Evolutionary conservation across 1,140 invertebrate genomes (phyloP), one percentile per base, ranked within the genome.

Genomic region (Saccostrea glomerata): DNA sequence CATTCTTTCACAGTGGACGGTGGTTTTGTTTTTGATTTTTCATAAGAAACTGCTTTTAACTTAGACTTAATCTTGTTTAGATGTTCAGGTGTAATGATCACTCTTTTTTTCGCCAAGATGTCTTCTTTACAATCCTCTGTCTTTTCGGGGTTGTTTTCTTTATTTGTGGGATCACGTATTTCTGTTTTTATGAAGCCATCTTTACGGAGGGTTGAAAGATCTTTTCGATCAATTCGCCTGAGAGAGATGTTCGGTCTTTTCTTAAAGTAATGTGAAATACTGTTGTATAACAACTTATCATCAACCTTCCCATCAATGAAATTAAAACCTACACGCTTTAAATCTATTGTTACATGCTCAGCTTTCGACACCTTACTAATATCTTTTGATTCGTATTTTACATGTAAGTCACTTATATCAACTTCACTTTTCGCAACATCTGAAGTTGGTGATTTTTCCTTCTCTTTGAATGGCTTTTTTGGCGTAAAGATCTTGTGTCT

Each of bases 251-350:
- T 77, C 30, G 70, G 70, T 13, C 30, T 36, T 77, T 77, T 77
- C 70, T 77, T 77, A 36, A 77, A 77, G 30, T 30, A 77, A 77
- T 77, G 70, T 15, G 70, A 77, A 77, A 77, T 13, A 77, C 70
- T 36, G 13, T 25, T 77, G 30, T 12, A 23, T 30, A 77, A 77
- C 15, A 77, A 77, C 36, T 77, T 77, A 30, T 77, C 70, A 15
- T 77, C 70, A 77, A 77, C 25, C 30, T 17, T 77, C 15, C 25
- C 70, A 30, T 77, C 70, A 17, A 30, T 77, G 4, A 36, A 30
- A 77, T 30, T 36, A 30, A 77, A 30, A 77, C 70, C 70, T 15
- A 77, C 70, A 77, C 70, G 70, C 13, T 77, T 77, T 11, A 77
- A 30, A 77, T 77, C 25, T 30, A 77, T 77, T 77, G 70, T 77